phyloP scores from a whole-genome alignment of 2,113 vertebrate species.

The Poicephalus gulielmi region DNA sequence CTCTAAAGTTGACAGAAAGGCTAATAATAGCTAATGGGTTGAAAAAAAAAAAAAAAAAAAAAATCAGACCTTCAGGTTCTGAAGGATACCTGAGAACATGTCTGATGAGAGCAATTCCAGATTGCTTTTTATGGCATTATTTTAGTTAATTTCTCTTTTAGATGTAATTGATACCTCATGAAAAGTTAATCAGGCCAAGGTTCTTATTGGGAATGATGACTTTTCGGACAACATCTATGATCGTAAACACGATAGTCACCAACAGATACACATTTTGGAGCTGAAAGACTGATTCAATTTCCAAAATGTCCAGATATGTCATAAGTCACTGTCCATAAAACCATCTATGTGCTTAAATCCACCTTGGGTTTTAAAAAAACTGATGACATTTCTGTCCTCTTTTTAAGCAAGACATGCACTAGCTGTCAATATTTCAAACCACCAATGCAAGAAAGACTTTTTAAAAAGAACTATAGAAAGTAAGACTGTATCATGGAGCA shows the following conservation, averaged over 20 bases:
- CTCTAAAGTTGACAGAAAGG: not conserved
- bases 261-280: not conserved
- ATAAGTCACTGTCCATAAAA: not conserved
- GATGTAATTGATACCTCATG: not conserved
- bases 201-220: not conserved
- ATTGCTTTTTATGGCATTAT: not conserved
- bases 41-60: not conserved
- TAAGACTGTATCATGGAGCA: not conserved
- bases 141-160: not conserved
- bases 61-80: not conserved
- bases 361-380: not conserved
- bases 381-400: not conserved
- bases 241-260: not conserved
- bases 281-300: not conserved
- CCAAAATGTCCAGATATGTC: not conserved
- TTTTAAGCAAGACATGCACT: not conserved
- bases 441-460: not conserved
- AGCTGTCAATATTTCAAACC: not conserved
- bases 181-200: not conserved
- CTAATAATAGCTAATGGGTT: not conserved
- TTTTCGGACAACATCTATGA: not conserved
- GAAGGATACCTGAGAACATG: fast-evolving
- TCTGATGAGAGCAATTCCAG: not conserved
- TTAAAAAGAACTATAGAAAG: not conserved
- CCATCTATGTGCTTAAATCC: not conserved